Conservation (phyloP, 2,113 vertebrate genomes). For the Nothoprocta perdicaria region DNA sequence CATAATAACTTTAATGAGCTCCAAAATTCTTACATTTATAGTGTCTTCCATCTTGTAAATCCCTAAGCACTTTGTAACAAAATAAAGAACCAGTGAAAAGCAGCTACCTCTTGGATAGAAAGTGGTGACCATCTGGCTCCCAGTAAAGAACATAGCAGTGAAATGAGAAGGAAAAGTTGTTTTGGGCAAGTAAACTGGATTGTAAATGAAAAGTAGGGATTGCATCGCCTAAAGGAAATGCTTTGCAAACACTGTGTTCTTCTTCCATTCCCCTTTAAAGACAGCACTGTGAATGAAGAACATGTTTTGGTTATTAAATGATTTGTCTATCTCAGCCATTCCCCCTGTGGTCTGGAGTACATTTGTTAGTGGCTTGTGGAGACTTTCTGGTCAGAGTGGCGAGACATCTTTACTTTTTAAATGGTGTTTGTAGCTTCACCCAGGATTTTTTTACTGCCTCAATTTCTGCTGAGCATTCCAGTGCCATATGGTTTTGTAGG, state of each 20-base stretch:
- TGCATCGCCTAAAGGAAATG: constrained; percentile 61
- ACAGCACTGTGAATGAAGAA: constrained; percentile 41
- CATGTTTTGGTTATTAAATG: constrained; percentile 60
- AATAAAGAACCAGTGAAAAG: constrained; percentile 60
- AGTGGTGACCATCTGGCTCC: constrained; percentile 54
- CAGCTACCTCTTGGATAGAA: constrained; percentile 64
- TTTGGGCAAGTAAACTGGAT: constrained; percentile 53
- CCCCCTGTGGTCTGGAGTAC: constrained; percentile 63
- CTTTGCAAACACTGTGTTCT: constrained; percentile 37
- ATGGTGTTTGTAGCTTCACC: constrained; percentile 30
- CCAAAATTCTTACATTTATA: constrained; percentile 62
- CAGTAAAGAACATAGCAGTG: constrained; percentile 14
- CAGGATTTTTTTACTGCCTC: constrained; percentile 25
- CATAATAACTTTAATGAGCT: constrained; percentile 57
- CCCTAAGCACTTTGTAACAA: constrained; percentile 61
- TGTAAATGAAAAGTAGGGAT: constrained; percentile 66
- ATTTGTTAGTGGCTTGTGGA: constrained; percentile 68
- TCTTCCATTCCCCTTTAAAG: constrained; percentile 48
- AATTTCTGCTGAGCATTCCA: background rate
- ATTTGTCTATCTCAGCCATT: constrained; percentile 65
- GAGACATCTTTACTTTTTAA: constrained; percentile 53
- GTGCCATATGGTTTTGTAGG: background rate
- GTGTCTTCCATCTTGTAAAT: constrained; percentile 69
- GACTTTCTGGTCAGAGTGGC: constrained; percentile 49
- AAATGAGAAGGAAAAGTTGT: constrained; percentile 28